Evolutionary conservation across 2,113 vertebrate genomes (phyloP).

Genomic region (Oncorhynchus nerka): DNA sequence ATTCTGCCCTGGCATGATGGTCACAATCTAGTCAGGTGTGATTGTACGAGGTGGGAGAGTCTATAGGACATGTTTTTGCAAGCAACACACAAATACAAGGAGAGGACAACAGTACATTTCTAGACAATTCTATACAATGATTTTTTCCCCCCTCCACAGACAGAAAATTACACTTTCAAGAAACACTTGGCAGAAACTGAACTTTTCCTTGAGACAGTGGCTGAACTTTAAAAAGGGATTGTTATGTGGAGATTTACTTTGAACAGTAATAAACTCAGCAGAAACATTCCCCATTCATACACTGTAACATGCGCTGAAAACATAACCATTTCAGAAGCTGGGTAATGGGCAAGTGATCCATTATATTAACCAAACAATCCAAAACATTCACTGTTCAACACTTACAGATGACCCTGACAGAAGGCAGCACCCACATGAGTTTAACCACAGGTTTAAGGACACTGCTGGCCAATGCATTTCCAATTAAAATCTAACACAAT

Average conservation of each 20-base stretch:
- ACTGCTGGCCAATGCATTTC: not conserved
- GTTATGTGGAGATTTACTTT: not conserved
- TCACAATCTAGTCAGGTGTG: not conserved
- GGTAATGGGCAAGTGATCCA: not conserved
- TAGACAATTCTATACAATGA: not conserved
- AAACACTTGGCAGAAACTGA: not conserved
- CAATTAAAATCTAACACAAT: too few species aligned
- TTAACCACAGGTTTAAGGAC: not conserved
- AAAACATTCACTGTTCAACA: not conserved
- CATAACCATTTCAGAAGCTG: not conserved
- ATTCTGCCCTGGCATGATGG: not conserved
- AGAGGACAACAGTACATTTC: not conserved
- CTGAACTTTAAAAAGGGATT: not conserved
- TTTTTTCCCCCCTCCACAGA: not conserved
- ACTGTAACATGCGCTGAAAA: not conserved
- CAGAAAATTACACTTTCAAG: not conserved
- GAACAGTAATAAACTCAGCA: not conserved
- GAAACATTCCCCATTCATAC: not conserved
- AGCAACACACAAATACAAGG: not conserved
- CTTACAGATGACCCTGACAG: not conserved
- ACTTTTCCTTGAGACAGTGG: not conserved
- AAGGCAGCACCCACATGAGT: not conserved
- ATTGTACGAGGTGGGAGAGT: not conserved
- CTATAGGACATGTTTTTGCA: not conserved
- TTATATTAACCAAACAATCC: not conserved